Evolutionary conservation across 2,888 invertebrate species (phyloP).

Genomic region (Brenthis hecate): DNA sequence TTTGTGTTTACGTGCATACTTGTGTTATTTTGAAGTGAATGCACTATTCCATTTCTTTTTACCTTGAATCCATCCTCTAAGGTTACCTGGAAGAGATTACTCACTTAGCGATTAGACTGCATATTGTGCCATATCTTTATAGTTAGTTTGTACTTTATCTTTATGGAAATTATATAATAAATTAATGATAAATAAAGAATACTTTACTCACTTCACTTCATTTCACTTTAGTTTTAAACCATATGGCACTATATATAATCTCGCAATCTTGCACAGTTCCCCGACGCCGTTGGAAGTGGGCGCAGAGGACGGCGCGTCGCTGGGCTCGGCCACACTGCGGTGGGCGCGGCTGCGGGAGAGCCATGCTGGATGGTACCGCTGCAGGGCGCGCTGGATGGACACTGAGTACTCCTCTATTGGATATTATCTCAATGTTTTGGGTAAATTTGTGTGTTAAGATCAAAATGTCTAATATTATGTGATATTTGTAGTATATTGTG

Average conservation of each 20-base stretch:
- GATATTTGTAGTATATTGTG: background rate
- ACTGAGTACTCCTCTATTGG: slow-evolving; percentile 94
- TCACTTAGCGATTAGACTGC: too few species aligned
- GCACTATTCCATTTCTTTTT: too few species aligned
- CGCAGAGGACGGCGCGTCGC: slow-evolving; percentile 47
- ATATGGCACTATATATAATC: background rate
- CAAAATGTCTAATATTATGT: background rate
- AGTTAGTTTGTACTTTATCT: too few species aligned
- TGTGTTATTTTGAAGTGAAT: too few species aligned
- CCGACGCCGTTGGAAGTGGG: slow-evolving; percentile 56
- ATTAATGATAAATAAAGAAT: too few species aligned
- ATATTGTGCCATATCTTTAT: too few species aligned
- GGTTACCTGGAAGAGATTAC: too few species aligned
- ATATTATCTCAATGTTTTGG: slow-evolving; percentile 93
- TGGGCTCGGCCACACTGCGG: slow-evolving; percentile 87
- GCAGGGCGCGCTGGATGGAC: slow-evolving; percentile 91
- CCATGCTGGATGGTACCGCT: slow-evolving; percentile 97
- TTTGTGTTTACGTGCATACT: too few species aligned
- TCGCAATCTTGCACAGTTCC: slow-evolving; percentile 46
- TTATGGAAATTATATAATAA: too few species aligned
- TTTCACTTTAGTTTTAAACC: too few species aligned
- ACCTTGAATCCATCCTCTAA: too few species aligned
- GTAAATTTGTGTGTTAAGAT: slow-evolving; percentile 82
- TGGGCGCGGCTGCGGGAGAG: slow-evolving; percentile 90
- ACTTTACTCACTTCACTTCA: too few species aligned